Base-by-base conservation (phyloP, 2,113 vertebrate species). In the Zingel zingel region DNA sequence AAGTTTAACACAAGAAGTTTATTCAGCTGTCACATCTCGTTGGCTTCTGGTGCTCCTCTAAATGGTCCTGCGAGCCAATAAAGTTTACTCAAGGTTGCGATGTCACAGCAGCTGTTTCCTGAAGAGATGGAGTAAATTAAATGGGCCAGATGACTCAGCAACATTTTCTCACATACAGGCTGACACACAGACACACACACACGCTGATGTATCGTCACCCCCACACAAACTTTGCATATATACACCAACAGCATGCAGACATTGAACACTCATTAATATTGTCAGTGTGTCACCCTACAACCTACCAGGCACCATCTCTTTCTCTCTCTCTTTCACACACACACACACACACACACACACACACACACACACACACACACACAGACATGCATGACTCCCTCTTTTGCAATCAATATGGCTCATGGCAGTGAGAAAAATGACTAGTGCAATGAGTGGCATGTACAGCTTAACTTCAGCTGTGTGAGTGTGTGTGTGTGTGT, bases 51-150 rank as follows among this genome's bases (percentile, higher is more conserved):
- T 45, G 25, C 72, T 67, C 39, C 56, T 77, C 77, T 83, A 85
- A 89, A 81, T 8, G 39, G 18, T 70, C 56, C 63, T 48, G 39
- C 6, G n/a, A 86, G 86, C 86, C 86, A 86, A 78, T 86, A 88
- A 84, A 89, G 83, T 86, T 85, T 84, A 90, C 74, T 77, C 85
- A 90, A 91, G 86, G 91, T 90, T 89, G 87, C 58, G 3, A 78
- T 81, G 88, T 85, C 68, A 84, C 56, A 80, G 81, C 89, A 90
- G 89, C 88, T 86, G 77, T 86, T 91, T 92, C 77, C 89, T 83
- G 59, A 86, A 87, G 79, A 89, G 86, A 85, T 13, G 23, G 48
- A 82, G 69, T 78, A 83, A 91, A 90, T 89, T 33, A 88, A 89
- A 87, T 78, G 86, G 81, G 63, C 81, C 54, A 33, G 69, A 88